phyloP scores from a whole-genome alignment of 2,113 vertebrate genomes.

The Hiodon tergisus region DNA sequence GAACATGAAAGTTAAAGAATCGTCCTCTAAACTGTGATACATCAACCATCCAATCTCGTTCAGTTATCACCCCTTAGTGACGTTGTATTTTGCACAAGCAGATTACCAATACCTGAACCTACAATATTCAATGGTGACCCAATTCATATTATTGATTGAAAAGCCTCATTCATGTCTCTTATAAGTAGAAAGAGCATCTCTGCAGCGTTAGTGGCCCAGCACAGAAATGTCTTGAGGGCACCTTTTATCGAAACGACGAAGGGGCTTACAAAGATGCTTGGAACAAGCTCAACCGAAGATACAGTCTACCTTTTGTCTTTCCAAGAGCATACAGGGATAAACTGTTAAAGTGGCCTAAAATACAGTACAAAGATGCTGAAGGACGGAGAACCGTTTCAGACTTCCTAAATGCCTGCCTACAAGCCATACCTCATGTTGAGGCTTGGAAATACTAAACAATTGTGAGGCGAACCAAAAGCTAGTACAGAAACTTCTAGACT shows the following conservation, averaged over 20 bases:
- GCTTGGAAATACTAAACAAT: conserved; percentile 1
- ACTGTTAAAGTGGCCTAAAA: conserved; percentile 9
- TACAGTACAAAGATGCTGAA: conserved; percentile 9
- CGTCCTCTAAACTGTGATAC: background rate
- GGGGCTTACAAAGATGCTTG: conserved; percentile 1
- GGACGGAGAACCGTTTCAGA: conserved; percentile 5
- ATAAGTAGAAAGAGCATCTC: background rate
- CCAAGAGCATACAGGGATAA: conserved; percentile 13
- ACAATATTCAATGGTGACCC: background rate
- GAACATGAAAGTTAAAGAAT: background rate
- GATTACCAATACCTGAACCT: background rate
- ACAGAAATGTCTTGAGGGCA: conserved; percentile 17
- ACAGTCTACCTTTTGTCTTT: conserved; percentile 10
- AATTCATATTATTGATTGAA: background rate
- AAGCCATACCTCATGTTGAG: conserved; percentile 3
- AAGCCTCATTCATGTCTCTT: background rate
- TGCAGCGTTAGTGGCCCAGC: conserved; percentile 6
- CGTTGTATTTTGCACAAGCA: conserved; percentile 1
- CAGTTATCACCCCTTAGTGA: background rate
- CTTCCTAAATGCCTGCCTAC: background rate
- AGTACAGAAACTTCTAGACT: conserved; percentile 11
- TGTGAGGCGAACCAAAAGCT: conserved; percentile 16
- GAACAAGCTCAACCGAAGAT: conserved; percentile 11
- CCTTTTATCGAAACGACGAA: conserved; percentile 10
- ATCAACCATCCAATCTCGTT: background rate